phyloP scores from a whole-genome alignment of 53 echinoderm and acorn worm genomes.

The Paelopatides confundens region DNA sequence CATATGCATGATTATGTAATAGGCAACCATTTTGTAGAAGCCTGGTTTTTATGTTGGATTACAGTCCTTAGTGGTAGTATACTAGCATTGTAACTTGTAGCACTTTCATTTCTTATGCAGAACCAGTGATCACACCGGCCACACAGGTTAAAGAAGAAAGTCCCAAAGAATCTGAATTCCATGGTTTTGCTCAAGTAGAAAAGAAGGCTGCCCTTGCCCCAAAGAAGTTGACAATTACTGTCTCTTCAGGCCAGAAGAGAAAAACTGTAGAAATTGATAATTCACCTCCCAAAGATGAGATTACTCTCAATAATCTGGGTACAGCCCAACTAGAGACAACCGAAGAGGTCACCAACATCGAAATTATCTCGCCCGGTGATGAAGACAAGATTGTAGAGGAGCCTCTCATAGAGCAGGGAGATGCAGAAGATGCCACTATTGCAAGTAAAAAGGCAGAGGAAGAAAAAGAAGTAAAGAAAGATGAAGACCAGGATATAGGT shows the following conservation, averaged over 20 bases:
- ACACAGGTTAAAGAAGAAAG: slow-evolving; percentile 14
- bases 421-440: neutral
- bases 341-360: neutral
- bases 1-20: too few species aligned
- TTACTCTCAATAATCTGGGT: neutral
- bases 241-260: slow-evolving; percentile 64
- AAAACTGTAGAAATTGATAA: slow-evolving; percentile 64
- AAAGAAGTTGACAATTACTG: slow-evolving; percentile 63
- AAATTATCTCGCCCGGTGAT: neutral
- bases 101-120: neutral
- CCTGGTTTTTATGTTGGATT: neutral
- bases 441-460: slow-evolving; percentile 8
- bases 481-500: neutral
- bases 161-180: slow-evolving; percentile 27
- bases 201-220: slow-evolving; percentile 32
- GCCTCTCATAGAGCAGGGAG: neutral
- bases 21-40: too few species aligned
- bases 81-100: slow-evolving; percentile 16
- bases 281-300: slow-evolving; percentile 21
- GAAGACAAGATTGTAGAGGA: neutral
- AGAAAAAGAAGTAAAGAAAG: neutral
- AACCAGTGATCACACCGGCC: slow-evolving; percentile 5
- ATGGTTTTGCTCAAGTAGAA: slow-evolving; percentile 63
- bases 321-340: neutral
- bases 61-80: neutral